A percentile compares a stretch with the other conserved stretches of the same genome.
phyloP scores from a whole-genome alignment of 2,888 invertebrate species.

The Macaria notata region DNA sequence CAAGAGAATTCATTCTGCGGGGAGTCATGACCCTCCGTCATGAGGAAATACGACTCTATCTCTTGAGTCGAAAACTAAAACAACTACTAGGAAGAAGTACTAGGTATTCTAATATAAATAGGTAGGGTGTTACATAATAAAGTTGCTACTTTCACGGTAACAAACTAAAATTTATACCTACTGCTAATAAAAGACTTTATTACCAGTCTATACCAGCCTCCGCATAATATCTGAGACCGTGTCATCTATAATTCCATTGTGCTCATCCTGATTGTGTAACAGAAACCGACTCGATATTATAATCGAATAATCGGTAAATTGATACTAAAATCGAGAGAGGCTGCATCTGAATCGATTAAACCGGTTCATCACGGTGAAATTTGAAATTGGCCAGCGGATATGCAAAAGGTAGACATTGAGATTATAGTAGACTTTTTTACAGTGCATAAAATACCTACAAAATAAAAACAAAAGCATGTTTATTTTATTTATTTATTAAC shows the following conservation, averaged over 20 bases:
- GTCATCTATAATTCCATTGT: constrained; percentile 31
- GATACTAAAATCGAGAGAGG: constrained; percentile 30
- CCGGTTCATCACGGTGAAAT: constrained; percentile 65
- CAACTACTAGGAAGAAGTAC: too few species aligned
- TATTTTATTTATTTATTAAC: too few species aligned
- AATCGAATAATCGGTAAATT: constrained; percentile 22
- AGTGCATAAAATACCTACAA: too few species aligned
- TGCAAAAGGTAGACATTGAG: constrained; percentile 36
- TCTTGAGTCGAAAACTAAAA: too few species aligned
- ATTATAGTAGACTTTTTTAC: constrained; percentile 4
- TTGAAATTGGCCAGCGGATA: constrained; percentile 49
- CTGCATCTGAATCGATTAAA: constrained; percentile 32
- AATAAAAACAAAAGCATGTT: too few species aligned
- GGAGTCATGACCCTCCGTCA: too few species aligned
- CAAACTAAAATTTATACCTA: constrained; percentile 1
- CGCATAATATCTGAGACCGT: constrained; percentile 15
- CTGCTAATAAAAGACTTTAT: constrained; percentile 4
- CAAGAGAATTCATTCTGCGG: too few species aligned
- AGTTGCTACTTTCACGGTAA: constrained; percentile 2
- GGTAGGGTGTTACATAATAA: too few species aligned
- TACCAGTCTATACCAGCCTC: constrained; percentile 7
- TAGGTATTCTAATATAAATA: too few species aligned
- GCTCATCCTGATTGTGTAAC: constrained; percentile 21
- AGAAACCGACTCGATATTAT: constrained; percentile 27
- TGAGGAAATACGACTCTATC: too few species aligned